A percentile compares a stretch with the other conserved stretches of the same genome.
Conservation (phyloP, 2,797 vertebrate species). For the Todus mexicanus region DNA sequence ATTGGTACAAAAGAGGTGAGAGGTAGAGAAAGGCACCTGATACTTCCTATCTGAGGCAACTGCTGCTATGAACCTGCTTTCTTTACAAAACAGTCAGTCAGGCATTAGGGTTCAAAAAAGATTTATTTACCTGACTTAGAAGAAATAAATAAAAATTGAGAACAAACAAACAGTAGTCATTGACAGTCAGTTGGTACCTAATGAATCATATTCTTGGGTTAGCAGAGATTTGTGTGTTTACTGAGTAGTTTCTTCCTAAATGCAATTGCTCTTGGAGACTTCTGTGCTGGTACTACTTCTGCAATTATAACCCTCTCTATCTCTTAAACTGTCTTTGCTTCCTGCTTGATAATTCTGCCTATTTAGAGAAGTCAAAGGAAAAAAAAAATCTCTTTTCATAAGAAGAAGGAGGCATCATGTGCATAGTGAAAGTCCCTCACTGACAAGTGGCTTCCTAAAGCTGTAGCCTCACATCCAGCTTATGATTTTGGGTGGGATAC, state of each 20-base stretch:
- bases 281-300: neutral
- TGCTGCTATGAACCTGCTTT: neutral
- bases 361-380: neutral
- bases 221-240: neutral
- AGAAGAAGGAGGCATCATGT: neutral
- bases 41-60: neutral
- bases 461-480: neutral
- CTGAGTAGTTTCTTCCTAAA: neutral
- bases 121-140: slow-evolving; percentile 11
- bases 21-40: neutral
- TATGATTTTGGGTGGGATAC: neutral
- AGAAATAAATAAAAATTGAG: slow-evolving; percentile 22
- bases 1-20: slow-evolving; percentile 17
- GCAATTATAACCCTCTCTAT: neutral
- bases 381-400: neutral
- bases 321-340: neutral
- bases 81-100: slow-evolving; percentile 14
- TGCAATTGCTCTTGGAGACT: neutral
- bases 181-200: neutral
- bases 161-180: neutral
- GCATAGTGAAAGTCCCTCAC: neutral
- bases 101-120: neutral
- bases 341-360: neutral
- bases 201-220: neutral
- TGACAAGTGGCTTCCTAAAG: neutral